Evolutionary conservation across 2,113 vertebrate genomes (phyloP), one percentile per base, ranked within the genome.

Genomic region (Cynoglossus semilaevis): DNA sequence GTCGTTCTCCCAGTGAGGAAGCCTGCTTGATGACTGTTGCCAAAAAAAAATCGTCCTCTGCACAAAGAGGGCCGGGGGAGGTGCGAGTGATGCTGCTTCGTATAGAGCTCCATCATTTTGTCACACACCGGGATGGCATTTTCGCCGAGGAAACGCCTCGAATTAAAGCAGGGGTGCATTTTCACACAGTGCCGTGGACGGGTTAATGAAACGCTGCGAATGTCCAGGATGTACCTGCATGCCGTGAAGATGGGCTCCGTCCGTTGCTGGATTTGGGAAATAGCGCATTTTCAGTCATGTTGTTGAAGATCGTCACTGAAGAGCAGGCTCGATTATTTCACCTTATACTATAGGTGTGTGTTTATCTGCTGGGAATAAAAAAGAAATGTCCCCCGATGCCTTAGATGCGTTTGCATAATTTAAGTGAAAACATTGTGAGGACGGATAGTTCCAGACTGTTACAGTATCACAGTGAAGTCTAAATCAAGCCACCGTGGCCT

Each of bases 51-150:
- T 72, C 58, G 48, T 85, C 76, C 80, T 83, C 75, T 67, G 82
- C 82, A 85, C 79, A 86, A 86, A 81, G 76, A 86, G 76, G 84
- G 78, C 78, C 79, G 74, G 63, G 65, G 72, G 72, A 82, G 74
- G 71, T 81, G 77, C 62, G 67, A 76, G 67, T 48, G 68, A 73
- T 72, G 64, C 75, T 72, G 69, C 57, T 61, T 74, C 48, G 51
- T 59, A 58, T 44, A 57, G 47, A 59, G 47, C 54, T 63, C 54
- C 61, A 72, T 76, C 66, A 57, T 75, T 80, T 66, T 80, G 68
- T 70, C 74, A 82, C 76, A 77, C 67, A 67, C 34, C 57, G 53
- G 67, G 48, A 41, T 41, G 14, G 22, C 22, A 29, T 79, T 74
- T 80, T 70, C 60, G 58, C 37, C 53, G 70, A 75, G 81, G 76